Conservation (phyloP, 2,113 vertebrate genomes). For the Xenopus tropicalis region UCB_Xtro_10.0 CM004451.2:50931001-50931500, state of each 20-base stretch:
- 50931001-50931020: neutral
- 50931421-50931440: neutral
- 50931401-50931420: neutral
- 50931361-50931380: conserved; percentile 35
- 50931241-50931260: conserved; percentile 44
- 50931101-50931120: conserved; percentile 30
- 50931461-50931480: too few species aligned
- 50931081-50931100: conserved; percentile 32
- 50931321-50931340: conserved; percentile 40
- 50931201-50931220: conserved; percentile 43
- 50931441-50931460: neutral
- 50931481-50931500: too few species aligned
- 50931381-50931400: conserved; percentile 11
- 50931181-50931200: conserved; percentile 40
- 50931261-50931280: conserved; percentile 43
- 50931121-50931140: conserved; percentile 20
- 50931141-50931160: conserved; percentile 38
- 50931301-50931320: conserved; percentile 45
- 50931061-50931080: conserved; percentile 44
- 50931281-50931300: conserved; percentile 37
- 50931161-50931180: conserved; percentile 28
- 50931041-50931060: conserved; percentile 39
- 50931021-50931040: conserved; percentile 25
- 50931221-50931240: conserved; percentile 39
- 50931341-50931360: conserved; percentile 28